Evolutionary conservation across 2,888 invertebrate genomes (phyloP).

Genomic region (Ypsolopha sequella): DNA sequence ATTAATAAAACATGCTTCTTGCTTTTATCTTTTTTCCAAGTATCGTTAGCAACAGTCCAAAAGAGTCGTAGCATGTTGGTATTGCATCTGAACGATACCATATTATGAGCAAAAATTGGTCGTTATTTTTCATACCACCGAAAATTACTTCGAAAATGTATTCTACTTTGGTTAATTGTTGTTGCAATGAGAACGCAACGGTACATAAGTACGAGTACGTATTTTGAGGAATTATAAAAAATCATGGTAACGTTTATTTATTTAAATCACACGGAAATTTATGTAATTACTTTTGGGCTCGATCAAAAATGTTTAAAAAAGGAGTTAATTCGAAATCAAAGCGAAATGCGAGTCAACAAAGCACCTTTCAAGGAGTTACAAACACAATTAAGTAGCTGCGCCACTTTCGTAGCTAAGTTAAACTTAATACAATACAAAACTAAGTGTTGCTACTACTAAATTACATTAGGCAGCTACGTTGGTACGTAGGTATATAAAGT

Average conservation of each 20-base stretch:
- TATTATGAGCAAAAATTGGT: slow-evolving; percentile 31
- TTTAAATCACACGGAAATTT: no score
- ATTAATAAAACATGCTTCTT: slow-evolving; percentile 64
- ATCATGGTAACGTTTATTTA: no score
- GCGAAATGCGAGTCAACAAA: no score
- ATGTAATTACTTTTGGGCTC: no score
- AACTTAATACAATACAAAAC: neutral
- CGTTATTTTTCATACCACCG: slow-evolving; percentile 25
- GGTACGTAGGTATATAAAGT: slow-evolving; percentile 10
- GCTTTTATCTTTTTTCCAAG: slow-evolving; percentile 52
- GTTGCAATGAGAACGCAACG: slow-evolving; percentile 22
- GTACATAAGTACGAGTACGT: slow-evolving; percentile 17
- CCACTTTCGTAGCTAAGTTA: no score
- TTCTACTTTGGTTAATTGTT: slow-evolving; percentile 3
- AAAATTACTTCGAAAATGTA: neutral
- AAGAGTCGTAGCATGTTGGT: slow-evolving; percentile 37
- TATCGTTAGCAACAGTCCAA: slow-evolving; percentile 50
- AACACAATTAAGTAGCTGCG: neutral
- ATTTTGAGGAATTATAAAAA: neutral
- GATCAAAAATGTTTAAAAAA: no score
- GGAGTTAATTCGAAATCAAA: no score
- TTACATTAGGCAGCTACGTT: slow-evolving; percentile 11
- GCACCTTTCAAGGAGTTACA: neutral
- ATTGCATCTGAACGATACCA: slow-evolving; percentile 20
- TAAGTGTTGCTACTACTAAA: slow-evolving; percentile 5